Conservation (phyloP, 2,113 vertebrate species). For the Polypterus bichir region DNA sequence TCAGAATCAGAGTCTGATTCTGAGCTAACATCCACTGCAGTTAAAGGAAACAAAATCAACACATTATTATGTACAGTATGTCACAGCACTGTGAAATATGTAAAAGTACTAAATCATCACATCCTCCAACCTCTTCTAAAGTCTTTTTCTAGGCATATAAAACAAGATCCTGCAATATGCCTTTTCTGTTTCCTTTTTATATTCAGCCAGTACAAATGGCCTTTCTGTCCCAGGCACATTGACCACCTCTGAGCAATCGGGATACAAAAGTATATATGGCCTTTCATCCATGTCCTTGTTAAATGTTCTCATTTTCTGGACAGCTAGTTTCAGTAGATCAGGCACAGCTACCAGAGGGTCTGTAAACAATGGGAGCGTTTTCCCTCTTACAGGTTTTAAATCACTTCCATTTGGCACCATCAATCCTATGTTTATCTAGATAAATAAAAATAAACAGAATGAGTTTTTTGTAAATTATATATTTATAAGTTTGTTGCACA, state of each 20-base stretch:
- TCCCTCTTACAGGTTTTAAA: constrained; percentile 21
- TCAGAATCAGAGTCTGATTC: too few species aligned
- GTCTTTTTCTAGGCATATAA: constrained; percentile 13
- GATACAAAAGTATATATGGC: constrained; percentile 20
- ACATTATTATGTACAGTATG: background rate
- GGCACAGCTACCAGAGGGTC: constrained; percentile 16
- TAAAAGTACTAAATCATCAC: background rate
- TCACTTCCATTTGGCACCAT: constrained; percentile 17
- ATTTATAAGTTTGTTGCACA: too few species aligned
- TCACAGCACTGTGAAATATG: constrained; percentile 3
- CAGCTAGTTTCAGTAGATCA: constrained; percentile 19
- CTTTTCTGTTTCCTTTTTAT: constrained; percentile 21
- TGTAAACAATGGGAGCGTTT: constrained; percentile 20
- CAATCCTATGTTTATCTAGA: constrained; percentile 22
- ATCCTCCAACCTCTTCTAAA: constrained; percentile 13
- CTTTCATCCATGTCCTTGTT: constrained; percentile 19
- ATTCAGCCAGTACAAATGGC: constrained; percentile 12
- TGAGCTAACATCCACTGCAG: too few species aligned
- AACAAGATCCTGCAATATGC: constrained; percentile 15
- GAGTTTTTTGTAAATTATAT: too few species aligned
- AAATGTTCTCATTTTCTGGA: constrained; percentile 21
- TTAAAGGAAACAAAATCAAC: too few species aligned
- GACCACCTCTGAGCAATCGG: constrained; percentile 18
- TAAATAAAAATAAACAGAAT: constrained; percentile 13
- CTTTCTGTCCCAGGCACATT: constrained; percentile 21